Evolutionary conservation across 2,113 vertebrate genomes (phyloP).

Genomic region (Microcebus griseorufus): DNA sequence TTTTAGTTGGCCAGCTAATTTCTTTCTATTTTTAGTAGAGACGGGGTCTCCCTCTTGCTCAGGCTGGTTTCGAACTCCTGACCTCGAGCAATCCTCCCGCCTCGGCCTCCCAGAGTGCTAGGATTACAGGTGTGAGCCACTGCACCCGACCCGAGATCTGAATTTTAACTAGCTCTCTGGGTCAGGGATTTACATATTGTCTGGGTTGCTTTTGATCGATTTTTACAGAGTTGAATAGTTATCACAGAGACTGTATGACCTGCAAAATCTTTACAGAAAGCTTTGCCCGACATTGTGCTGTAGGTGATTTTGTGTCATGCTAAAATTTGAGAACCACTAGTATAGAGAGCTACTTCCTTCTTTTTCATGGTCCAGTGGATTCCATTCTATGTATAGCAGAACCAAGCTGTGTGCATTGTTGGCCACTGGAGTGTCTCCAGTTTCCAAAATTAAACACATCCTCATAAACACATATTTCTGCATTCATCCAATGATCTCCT

Average conservation of each 20-base stretch:
- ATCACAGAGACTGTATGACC: rapidly evolving
- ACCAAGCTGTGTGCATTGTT: not conserved
- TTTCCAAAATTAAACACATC: not conserved
- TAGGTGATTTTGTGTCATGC: not conserved
- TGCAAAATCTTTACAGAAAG: not conserved
- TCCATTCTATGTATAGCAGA: not conserved
- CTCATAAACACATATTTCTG: not conserved
- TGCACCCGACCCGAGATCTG: no score
- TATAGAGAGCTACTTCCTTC: not conserved
- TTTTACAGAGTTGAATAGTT: not conserved
- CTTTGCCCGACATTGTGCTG: not conserved
- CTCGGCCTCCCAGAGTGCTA: no score
- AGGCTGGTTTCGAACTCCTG: no score
- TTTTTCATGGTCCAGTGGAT: no score
- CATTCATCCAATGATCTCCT: not conserved
- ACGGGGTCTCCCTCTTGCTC: no score
- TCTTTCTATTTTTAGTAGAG: no score
- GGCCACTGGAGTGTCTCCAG: not conserved
- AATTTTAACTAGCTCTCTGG: not conserved
- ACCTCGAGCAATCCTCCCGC: no score
- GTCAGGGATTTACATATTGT: no score
- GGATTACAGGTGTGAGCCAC: no score
- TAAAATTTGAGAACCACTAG: not conserved
- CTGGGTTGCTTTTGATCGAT: not conserved
- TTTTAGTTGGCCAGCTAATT: no score